These are phyloP conservation scores for Myathropa florea DNA, from an alignment of 2,888 invertebrate genomes.

Conservation along the genomic window DNA sequence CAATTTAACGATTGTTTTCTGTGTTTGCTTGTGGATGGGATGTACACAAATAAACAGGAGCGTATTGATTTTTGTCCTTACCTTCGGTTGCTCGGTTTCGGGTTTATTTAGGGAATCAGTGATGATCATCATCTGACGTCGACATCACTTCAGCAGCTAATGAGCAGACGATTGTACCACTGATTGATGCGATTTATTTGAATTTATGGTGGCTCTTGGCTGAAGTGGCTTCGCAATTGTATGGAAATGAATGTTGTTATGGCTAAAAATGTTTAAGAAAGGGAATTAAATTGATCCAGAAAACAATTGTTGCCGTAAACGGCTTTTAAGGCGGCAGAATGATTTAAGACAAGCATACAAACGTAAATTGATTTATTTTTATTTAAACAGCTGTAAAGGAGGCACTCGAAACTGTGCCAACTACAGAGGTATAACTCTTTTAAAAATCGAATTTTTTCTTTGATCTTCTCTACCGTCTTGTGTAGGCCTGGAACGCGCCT, in stretches of 20 bases:
- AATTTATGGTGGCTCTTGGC: background rate
- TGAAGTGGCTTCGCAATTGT: background rate
- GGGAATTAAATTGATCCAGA: background rate
- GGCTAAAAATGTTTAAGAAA: background rate
- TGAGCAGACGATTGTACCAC: background rate
- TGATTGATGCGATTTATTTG: background rate
- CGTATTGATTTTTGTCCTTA: conserved; percentile 12
- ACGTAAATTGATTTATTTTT: background rate
- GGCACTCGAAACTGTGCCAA: no score
- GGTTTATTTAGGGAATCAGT: background rate
- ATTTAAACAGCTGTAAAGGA: no score
- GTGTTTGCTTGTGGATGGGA: conserved; percentile 21
- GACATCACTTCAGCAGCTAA: background rate
- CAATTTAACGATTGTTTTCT: conserved; percentile 43
- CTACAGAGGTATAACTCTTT: no score
- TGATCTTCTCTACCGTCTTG: no score
- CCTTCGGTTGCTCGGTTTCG: background rate
- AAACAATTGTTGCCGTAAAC: background rate
- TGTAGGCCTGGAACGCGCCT: no score
- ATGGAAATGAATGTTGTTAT: background rate
- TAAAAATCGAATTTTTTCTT: no score
- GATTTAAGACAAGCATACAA: background rate
- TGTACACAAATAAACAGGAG: conserved; percentile 17
- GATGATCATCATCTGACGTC: background rate
- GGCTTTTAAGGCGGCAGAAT: background rate